These are phyloP conservation scores for Cichladusa arquata DNA, from an alignment of 2,113 vertebrate genomes.

Conservation along the genomic window DNA sequence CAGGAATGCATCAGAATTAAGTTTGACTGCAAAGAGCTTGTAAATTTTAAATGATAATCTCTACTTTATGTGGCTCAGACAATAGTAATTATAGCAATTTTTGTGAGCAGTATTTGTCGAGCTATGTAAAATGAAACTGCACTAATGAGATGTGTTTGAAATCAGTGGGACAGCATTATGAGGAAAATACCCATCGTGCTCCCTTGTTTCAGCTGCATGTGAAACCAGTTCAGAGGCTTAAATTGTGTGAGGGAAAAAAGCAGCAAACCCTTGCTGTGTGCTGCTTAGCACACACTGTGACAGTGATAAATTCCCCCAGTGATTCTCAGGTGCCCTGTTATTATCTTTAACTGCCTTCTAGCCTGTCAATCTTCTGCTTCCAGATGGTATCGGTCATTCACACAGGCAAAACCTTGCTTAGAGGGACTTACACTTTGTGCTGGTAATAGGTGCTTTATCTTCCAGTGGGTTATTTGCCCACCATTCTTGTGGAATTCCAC, in stretches of 20 bases:
- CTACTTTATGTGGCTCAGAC: background rate
- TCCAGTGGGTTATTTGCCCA: conserved; percentile 62
- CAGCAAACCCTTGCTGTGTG: background rate
- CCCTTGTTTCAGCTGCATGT: background rate
- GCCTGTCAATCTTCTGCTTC: conserved; percentile 68
- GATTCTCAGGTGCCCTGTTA: conserved; percentile 67
- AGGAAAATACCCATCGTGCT: background rate
- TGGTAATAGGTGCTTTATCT: conserved; percentile 69
- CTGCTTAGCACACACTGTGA: conserved; percentile 52
- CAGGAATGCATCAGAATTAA: background rate
- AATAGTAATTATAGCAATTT: background rate
- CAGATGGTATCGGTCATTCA: conserved; percentile 70
- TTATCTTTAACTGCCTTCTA: conserved; percentile 68
- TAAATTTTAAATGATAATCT: background rate
- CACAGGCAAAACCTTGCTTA: conserved; percentile 62
- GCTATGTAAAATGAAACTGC: background rate
- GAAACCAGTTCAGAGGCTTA: background rate
- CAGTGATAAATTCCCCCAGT: conserved; percentile 68
- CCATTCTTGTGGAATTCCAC: conserved; percentile 47
- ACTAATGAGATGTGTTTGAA: conserved; percentile 6
- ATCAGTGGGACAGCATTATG: background rate
- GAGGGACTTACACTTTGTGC: conserved; percentile 64
- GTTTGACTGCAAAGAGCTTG: background rate
- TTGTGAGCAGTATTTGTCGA: background rate
- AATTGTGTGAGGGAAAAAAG: background rate